A percentile compares a stretch with the other conserved stretches of the same genome.
Evolutionary conservation across 2,888 invertebrate genomes (phyloP).

Genomic region (Meganola albula): DNA sequence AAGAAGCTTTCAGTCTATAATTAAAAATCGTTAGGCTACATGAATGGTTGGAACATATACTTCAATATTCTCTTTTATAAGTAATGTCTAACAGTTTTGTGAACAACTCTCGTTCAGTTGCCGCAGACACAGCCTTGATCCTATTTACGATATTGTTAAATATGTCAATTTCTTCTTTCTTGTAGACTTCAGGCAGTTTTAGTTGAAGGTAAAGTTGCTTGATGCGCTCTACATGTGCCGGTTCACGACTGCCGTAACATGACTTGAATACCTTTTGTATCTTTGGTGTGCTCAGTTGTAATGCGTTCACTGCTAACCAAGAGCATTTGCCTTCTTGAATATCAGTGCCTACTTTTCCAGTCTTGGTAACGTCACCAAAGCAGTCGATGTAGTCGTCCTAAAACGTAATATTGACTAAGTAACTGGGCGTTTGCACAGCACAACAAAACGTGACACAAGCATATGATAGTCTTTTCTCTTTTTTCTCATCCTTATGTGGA

Average conservation of each 20-base stretch:
- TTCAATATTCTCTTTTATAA: constrained; percentile 66
- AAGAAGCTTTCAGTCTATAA: too few species aligned
- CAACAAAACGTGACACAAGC: too few species aligned
- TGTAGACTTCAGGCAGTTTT: constrained; percentile 82
- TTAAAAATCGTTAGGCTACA: too few species aligned
- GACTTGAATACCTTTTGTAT: constrained; percentile 80
- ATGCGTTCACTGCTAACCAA: constrained; percentile 91
- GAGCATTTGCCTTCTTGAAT: constrained; percentile 96
- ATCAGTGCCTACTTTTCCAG: constrained; percentile 93
- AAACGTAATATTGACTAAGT: too few species aligned
- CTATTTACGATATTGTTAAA: constrained; percentile 80
- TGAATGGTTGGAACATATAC: too few species aligned
- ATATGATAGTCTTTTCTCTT: too few species aligned
- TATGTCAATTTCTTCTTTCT: constrained; percentile 83
- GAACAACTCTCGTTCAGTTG: constrained; percentile 81
- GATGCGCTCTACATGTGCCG: constrained; percentile 76
- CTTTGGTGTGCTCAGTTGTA: constrained; percentile 82
- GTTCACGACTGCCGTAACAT: constrained; percentile 84
- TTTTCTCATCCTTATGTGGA: too few species aligned
- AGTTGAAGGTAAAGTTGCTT: constrained; percentile 76
- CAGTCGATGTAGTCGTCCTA: constrained; percentile 92
- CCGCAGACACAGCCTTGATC: constrained; percentile 23
- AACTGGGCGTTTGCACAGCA: too few species aligned
- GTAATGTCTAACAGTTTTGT: constrained; percentile 84
- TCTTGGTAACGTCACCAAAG: constrained; percentile 87